These are phyloP conservation scores for Australoheros facetus DNA, from an alignment of 2,797 vertebrate genomes.

Conservation along the genomic window DNA sequence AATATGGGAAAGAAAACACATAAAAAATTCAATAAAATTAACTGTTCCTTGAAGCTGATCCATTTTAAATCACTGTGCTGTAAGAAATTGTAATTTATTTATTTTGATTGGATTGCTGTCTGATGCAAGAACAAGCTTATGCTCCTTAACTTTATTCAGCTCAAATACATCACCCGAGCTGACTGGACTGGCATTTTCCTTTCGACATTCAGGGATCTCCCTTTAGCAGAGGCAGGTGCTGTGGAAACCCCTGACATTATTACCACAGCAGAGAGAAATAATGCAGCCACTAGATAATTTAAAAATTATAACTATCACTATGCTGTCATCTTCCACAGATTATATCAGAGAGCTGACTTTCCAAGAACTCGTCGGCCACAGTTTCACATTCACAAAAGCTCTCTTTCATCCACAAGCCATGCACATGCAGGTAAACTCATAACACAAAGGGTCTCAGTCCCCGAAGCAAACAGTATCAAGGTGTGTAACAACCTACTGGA, in stretches of 20 bases:
- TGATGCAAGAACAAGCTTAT: constrained; percentile 18
- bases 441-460: background rate
- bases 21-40: background rate
- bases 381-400: background rate
- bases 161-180: background rate
- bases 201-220: constrained; percentile 11
- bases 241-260: constrained; percentile 37
- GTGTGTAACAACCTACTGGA: background rate
- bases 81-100: background rate
- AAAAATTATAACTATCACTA: background rate
- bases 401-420: constrained; percentile 2
- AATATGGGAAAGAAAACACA: background rate
- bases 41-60: background rate
- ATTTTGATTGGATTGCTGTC: background rate
- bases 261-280: background rate
- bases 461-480: background rate
- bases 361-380: background rate
- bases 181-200: background rate
- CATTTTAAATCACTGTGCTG: background rate
- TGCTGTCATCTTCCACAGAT: background rate
- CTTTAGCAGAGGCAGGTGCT: background rate
- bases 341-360: background rate
- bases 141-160: background rate
- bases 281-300: background rate
- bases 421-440: constrained; percentile 7